These are phyloP conservation scores for Prunella strophiata DNA, from an alignment of 2,797 vertebrate species.

Conservation along the genomic window DNA sequence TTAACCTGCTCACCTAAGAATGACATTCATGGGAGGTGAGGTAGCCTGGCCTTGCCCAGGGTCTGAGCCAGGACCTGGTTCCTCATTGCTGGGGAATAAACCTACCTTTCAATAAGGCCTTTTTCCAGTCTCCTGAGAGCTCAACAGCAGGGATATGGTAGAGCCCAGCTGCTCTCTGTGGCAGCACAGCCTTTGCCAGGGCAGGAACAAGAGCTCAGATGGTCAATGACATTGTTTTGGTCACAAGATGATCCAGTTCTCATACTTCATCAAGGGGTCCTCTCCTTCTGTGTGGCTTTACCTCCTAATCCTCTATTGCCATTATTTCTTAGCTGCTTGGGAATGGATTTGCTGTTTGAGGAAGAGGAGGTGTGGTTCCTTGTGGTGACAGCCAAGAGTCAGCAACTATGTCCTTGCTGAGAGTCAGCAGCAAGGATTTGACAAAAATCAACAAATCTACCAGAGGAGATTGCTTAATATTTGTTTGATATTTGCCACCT, in stretches of 20 bases:
- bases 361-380: neutral
- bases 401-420: neutral
- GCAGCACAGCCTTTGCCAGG: neutral
- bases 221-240: neutral
- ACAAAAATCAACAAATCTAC: neutral
- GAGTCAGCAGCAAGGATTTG: neutral
- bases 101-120: neutral
- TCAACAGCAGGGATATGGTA: fast-evolving
- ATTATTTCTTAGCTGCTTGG: neutral
- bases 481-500: neutral
- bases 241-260: neutral
- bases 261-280: neutral
- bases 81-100: neutral
- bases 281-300: neutral
- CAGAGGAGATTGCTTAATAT: neutral
- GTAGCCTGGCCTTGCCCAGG: neutral
- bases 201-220: neutral
- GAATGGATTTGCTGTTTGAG: neutral
- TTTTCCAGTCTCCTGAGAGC: neutral
- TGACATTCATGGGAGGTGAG: neutral
- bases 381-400: neutral
- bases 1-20: neutral
- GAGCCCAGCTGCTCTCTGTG: neutral
- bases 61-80: neutral
- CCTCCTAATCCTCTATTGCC: neutral